Percentiles rank a stretch among this genome's conserved stretches.
phyloP scores from a whole-genome alignment of 2,888 invertebrate genomes.

The Eupeodes luniger region DNA sequence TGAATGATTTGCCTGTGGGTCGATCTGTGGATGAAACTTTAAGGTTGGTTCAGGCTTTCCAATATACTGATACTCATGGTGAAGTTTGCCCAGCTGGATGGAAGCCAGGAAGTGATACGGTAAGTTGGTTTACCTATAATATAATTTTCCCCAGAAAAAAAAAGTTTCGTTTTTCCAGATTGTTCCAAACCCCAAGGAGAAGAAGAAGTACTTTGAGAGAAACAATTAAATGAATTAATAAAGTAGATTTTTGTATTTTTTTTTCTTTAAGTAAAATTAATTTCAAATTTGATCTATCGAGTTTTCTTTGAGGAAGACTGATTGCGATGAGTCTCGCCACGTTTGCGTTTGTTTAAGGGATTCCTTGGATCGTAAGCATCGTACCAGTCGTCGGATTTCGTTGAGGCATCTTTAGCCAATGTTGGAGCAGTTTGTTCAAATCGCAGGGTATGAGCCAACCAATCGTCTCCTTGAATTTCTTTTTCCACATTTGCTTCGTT shows the following conservation, averaged over 20 bases:
- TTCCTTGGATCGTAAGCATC: constrained; percentile 98
- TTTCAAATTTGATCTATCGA: constrained; percentile 20
- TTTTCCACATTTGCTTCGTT: constrained; percentile 78
- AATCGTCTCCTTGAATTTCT: constrained; percentile 82
- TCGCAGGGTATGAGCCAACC: constrained; percentile 82
- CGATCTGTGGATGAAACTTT: constrained; percentile 97
- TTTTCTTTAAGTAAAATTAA: constrained; percentile 39
- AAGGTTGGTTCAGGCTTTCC: constrained; percentile 96
- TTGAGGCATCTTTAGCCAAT: constrained; percentile 96
- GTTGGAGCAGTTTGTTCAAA: constrained; percentile 88
- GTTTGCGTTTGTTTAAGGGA: constrained; percentile 95
- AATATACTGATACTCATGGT: constrained; percentile 95
- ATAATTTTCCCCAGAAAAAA: background rate
- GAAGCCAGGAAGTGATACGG: constrained; percentile 97
- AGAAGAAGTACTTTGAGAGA: constrained; percentile 92
- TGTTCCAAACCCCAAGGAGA: constrained; percentile 91
- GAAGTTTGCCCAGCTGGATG: constrained; percentile 98
- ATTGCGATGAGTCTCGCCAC: constrained; percentile 84
- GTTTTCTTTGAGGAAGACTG: constrained; percentile 86
- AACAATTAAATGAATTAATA: constrained; percentile 79
- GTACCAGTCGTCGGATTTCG: constrained; percentile 97
- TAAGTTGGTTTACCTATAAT: constrained; percentile 84
- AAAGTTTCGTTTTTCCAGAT: constrained; percentile 86
- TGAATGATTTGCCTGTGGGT: constrained; percentile 98
- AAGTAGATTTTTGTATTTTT: constrained; percentile 14